These are phyloP conservation scores for Unio pictorum DNA, from an alignment of 2,888 invertebrate genomes.

Conservation along the genomic window DNA sequence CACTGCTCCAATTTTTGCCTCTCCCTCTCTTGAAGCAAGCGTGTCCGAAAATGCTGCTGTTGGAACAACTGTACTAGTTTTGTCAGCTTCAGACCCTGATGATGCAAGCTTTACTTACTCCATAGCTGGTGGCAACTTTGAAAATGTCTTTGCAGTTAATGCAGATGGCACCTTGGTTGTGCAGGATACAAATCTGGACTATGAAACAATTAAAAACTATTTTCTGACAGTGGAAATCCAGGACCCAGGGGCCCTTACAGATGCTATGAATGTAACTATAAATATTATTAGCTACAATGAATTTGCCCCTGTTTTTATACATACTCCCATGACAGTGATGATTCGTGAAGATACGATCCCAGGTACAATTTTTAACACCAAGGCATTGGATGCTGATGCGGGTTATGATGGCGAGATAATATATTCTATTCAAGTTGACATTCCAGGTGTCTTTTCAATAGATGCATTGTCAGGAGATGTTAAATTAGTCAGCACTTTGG, in stretches of 20 bases:
- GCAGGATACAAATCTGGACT: constrained; percentile 38
- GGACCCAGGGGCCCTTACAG: constrained; percentile 89
- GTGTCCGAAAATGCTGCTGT: constrained; percentile 45
- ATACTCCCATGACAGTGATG: constrained; percentile 19
- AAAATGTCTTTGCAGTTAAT: constrained; percentile 38
- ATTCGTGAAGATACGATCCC: constrained; percentile 45
- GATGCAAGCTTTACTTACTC: constrained; percentile 36
- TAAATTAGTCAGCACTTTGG: constrained; percentile 16
- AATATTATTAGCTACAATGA: constrained; percentile 48
- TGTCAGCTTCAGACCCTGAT: constrained; percentile 49
- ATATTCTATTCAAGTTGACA: constrained; percentile 36
- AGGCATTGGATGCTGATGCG: constrained; percentile 53
- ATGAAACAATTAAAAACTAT: constrained; percentile 38
- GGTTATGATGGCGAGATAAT: constrained; percentile 44
- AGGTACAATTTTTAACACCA: constrained; percentile 35
- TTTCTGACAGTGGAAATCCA: constrained; percentile 81
- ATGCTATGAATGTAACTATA: constrained; percentile 79
- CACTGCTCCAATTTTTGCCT: constrained; percentile 45
- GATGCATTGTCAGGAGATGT: constrained; percentile 35
- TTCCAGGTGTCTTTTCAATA: constrained; percentile 37
- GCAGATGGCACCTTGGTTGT: constrained; percentile 25
- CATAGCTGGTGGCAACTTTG: constrained; percentile 25
- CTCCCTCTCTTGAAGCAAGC: constrained; percentile 36
- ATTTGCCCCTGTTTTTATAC: constrained; percentile 39
- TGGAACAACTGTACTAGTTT: constrained; percentile 31